phyloP scores from a whole-genome alignment of 2,113 vertebrate species.

The Acrocephalus arundinaceus region DNA sequence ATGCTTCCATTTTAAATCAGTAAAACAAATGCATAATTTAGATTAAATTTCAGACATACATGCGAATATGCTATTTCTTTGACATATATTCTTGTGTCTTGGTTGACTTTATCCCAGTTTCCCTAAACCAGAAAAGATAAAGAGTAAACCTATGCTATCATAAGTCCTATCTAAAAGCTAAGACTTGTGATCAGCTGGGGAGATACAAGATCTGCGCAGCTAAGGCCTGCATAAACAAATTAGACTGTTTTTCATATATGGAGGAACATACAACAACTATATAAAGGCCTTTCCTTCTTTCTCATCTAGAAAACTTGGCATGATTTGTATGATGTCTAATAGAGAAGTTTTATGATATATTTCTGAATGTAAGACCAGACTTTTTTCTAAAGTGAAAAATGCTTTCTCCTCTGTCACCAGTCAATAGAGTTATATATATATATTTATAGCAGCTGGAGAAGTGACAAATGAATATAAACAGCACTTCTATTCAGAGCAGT shows the following conservation, averaged over 20 bases:
- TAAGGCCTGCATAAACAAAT: background rate
- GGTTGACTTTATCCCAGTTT: background rate
- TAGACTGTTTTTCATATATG: background rate
- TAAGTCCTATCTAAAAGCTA: background rate
- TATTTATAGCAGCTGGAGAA: background rate
- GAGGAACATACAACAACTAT: background rate
- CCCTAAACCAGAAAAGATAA: background rate
- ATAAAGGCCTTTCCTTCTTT: background rate
- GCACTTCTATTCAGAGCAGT: background rate
- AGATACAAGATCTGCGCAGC: background rate
- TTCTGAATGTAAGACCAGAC: background rate
- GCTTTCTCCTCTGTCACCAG: background rate
- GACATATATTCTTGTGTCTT: background rate
- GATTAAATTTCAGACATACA: background rate
- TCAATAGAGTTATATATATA: background rate
- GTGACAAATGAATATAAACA: background rate
- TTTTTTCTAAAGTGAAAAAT: background rate
- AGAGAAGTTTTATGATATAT: background rate
- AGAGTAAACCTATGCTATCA: background rate
- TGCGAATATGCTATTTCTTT: background rate
- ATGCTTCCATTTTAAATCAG: background rate
- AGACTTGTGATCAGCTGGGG: background rate
- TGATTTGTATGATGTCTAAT: background rate
- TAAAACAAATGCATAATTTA: background rate
- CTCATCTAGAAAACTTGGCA: background rate